Percentiles rank a stretch among this genome's conserved stretches.
Evolutionary conservation across 1,140 invertebrate species (phyloP).

Genomic region (Platyscapa corneri): DNA sequence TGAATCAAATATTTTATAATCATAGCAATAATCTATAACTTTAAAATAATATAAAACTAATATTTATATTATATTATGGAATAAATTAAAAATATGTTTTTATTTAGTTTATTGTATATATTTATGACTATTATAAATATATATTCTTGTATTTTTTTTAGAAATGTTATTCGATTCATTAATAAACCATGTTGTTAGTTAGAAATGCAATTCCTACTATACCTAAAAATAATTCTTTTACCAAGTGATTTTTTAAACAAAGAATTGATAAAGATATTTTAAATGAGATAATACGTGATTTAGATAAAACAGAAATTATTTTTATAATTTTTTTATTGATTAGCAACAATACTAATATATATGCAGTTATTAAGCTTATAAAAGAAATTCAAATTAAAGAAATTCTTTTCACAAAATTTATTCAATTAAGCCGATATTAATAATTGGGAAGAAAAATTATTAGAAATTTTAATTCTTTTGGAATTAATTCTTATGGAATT

Average conservation of each 20-base stretch:
- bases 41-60: no score
- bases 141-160: no score
- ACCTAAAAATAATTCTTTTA: neutral
- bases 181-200: neutral
- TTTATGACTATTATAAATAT: no score
- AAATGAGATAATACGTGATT: conserved; percentile 14
- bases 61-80: no score
- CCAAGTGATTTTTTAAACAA: neutral
- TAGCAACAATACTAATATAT: conserved; percentile 12
- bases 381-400: neutral
- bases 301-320: conserved; percentile 27
- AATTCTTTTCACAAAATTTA: neutral
- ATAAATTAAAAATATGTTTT: no score
- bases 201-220: conserved; percentile 1
- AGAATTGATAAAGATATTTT: conserved; percentile 27
- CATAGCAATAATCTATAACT: no score
- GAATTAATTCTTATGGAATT: no score
- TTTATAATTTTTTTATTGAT: conserved; percentile 48
- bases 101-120: no score
- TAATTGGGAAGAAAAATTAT: conserved; percentile 37
- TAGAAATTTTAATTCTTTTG: conserved; percentile 33
- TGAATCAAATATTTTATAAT: no score
- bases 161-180: no score
- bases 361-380: neutral
- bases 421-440: neutral